Evolutionary conservation across 2,797 vertebrate genomes (phyloP), one percentile per base, ranked within the genome.

Genomic region (Picus viridis): DNA sequence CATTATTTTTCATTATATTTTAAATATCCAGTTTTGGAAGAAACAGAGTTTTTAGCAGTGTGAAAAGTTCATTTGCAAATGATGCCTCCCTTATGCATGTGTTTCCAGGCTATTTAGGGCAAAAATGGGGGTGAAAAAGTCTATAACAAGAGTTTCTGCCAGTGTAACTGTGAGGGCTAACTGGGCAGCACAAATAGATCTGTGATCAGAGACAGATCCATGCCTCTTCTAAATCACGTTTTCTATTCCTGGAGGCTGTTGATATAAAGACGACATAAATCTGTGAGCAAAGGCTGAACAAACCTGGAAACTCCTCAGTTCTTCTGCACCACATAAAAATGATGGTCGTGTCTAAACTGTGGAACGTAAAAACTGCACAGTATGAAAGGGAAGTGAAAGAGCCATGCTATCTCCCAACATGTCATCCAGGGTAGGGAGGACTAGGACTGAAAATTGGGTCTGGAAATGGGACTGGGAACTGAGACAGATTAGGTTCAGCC

Each of bases 371-470:
- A 49, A 49, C 47, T 49, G 49, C 49, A 51, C 23, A 69, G 8
- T 9, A 47, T 10, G 47, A 67, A 85, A 67, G 17, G 43, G 8
- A 15, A 83, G 49, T 62, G 47, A 59, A 87, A 6, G 23, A 88
- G 26, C 9, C 39, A 8, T 49, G 27, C 4, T 45, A 19, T 16
- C 81, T 36, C 19, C 13, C 10, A 80, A 12, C 3, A 49, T 51
- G 13, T 39, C 2, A 0, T 12, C 12, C 15, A 8, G 18, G 9
- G 10, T 1, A 70, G 23, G 5, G 4, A 30, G 27, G 84, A 76
- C 12, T 30, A 32, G 27, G 13, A 54, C 2, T 30, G 7, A n/a
- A 32, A 85, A 29, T 2, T 61, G 10, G 59, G 9, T 32, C 16
- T 80, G 47, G 16, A 90, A 90, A 72, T 7, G 15, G 10, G 16